Evolutionary conservation across 1,140 invertebrate species (phyloP), one percentile per base, ranked within the genome.

Genomic region (Leptopilina boulardi): DNA sequence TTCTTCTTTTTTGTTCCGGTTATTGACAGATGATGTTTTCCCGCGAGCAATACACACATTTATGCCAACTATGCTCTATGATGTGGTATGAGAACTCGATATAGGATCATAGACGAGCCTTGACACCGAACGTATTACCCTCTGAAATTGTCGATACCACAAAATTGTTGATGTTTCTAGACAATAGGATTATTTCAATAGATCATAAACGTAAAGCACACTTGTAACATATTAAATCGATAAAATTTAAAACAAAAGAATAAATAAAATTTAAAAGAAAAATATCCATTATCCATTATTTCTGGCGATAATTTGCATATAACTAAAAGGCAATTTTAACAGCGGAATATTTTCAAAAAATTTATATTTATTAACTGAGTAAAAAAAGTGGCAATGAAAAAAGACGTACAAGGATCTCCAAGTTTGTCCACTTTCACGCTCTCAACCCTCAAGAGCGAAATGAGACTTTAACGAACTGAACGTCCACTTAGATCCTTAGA

Each of bases 21-120:
- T 87, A 86, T 86, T 85, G 85, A 85, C 83, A 80, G 77, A 85
- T 84, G 73, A 83, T 83, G 83, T 83, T 85, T 84, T 78, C 77
- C 51, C 56, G 78, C 77, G 70, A 59, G 79, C 78, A 51, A 82
- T 83, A 81, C 80, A 84, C 79, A 59, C 76, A 66, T 66, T 66
- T 66, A 66, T 66, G 59, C 59, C 59, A 66, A 66, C 59, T 66
- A 26, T n/a, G 59, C 26, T 66, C 59, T 66, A 66, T n/a, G 59
- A 30, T 66, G n/a, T 30, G 56, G 56, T 26, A 59, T 26, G 59
- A 30, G 23, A 15, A 66, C 13, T 66, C 23, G 59, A 66, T 66
- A 66, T 66, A 66, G 59, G 11, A 66, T 30, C 59, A 30, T 66
- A 26, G 56, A 66, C 56, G 56, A 66, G 56, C 56, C 56, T 66